Base-by-base conservation (phyloP, 1,140 invertebrate genomes). In the Drosophila lacteicornis region DNA sequence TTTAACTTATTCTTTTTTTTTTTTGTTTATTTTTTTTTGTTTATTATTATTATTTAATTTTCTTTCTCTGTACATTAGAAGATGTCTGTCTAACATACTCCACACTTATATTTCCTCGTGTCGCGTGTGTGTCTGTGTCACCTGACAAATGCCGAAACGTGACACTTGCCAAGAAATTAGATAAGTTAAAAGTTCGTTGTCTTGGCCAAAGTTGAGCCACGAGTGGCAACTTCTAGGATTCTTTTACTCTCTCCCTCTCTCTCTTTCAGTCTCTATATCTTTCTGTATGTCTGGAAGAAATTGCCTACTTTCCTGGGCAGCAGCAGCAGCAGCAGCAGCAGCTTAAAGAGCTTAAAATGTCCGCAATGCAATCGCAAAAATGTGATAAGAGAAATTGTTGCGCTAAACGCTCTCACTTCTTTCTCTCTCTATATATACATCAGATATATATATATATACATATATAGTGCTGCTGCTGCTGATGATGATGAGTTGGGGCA, bases 141-240 rank as follows among this genome's bases (percentile, higher is more conserved):
- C 84, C 84, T 88, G 85, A 88, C 80, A 88, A 88, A 88, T 88
- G 84, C 79, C 84, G 79, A 88, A 88, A 90, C 86, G 85, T 90
- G 85, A 90, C 86, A 91, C 86, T 91, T 90, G 86, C 85, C 71
- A 90, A 90, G 82, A 85, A 90, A 90, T 90, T 90, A 90, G 82
- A 91, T 90, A 90, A 90, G 81, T 84, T 79, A 75, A 91, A 88
- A 88, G 71, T 88, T 90, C 77, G 77, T 79, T 73, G 58, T 57
- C 69, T 74, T 47, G 70, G 67, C 49, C 67, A 69, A 70, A 70
- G 67, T 70, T 70, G 38, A 68, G 63, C 67, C 68, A 68, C 55
- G 62, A 68, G 67, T 69, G 45, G 49, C 49, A 70, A 70, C 62
- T 75, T 74, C 45, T 62, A 30, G 56, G 53, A 60, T 51, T 71